Conservation (phyloP, 2,888 invertebrate species). For the Trissolcus brochymenae region DNA sequence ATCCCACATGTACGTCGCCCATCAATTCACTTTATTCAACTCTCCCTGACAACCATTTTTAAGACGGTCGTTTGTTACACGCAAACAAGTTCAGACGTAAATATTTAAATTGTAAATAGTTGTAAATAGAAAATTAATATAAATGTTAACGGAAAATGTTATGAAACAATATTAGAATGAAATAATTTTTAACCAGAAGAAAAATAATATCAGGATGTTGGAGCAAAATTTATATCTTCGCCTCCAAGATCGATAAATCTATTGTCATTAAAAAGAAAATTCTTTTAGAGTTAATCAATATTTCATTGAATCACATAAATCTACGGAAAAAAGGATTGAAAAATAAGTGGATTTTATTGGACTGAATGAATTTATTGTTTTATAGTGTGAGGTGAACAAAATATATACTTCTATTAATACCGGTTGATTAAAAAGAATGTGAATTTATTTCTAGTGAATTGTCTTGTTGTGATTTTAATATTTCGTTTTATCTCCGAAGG, state of each 20-base stretch:
- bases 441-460: too few species aligned
- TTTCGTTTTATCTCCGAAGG: too few species aligned
- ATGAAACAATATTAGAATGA: too few species aligned
- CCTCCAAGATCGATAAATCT: neutral
- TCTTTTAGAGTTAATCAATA: conserved; percentile 22
- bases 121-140: too few species aligned
- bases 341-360: conserved; percentile 36
- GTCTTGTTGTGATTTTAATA: too few species aligned
- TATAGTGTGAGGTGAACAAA: conserved; percentile 19
- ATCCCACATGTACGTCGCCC: conserved; percentile 1
- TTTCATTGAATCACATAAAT: conserved; percentile 25
- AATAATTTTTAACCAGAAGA: too few species aligned
- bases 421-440: too few species aligned
- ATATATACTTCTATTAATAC: conserved; percentile 10
- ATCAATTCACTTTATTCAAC: conserved; percentile 26
- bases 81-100: too few species aligned
- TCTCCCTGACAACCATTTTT: conserved; percentile 1
- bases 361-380: conserved; percentile 40
- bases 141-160: too few species aligned
- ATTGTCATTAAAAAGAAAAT: conserved; percentile 10
- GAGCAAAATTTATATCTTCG: too few species aligned
- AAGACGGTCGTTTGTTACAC: neutral
- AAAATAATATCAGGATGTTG: too few species aligned
- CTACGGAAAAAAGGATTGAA: conserved; percentile 10
- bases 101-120: too few species aligned